Evolutionary conservation across 1,140 invertebrate genomes (phyloP).

Genomic region (Pachypeltis micranthus): DNA sequence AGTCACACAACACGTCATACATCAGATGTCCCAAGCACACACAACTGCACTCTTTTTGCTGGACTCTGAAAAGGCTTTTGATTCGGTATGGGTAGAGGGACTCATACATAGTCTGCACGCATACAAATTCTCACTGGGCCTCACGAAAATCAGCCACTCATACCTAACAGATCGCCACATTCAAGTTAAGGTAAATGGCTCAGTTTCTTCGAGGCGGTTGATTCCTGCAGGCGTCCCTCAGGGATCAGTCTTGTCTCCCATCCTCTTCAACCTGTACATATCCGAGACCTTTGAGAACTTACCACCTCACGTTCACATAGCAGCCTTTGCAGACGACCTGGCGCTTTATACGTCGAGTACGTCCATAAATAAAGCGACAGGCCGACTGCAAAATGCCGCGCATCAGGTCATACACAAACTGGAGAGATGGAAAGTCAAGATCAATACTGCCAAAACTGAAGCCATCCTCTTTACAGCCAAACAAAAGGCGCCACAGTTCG

Average conservation of each 20-base stretch:
- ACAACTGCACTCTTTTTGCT: background rate
- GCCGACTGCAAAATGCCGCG: background rate
- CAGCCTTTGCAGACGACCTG: background rate
- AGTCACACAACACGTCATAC: background rate
- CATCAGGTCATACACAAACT: background rate
- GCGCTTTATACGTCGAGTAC: background rate
- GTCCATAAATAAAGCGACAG: background rate
- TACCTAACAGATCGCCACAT: background rate
- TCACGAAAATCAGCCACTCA: background rate
- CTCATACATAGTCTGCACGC: background rate
- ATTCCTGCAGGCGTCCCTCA: background rate
- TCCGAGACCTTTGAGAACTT: background rate
- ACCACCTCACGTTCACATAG: background rate
- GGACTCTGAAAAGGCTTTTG: background rate
- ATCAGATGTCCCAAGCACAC: background rate
- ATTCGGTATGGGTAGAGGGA: background rate
- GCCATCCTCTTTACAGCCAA: background rate
- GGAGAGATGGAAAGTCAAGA: background rate
- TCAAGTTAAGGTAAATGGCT: background rate
- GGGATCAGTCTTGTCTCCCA: background rate
- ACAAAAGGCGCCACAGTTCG: background rate
- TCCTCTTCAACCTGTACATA: background rate
- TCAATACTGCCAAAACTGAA: background rate
- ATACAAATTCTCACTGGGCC: background rate
- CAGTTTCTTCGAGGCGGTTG: background rate